These are phyloP conservation scores for Polypterus bichir DNA, from an alignment of 2,113 vertebrate species.

Conservation along the genomic window DNA sequence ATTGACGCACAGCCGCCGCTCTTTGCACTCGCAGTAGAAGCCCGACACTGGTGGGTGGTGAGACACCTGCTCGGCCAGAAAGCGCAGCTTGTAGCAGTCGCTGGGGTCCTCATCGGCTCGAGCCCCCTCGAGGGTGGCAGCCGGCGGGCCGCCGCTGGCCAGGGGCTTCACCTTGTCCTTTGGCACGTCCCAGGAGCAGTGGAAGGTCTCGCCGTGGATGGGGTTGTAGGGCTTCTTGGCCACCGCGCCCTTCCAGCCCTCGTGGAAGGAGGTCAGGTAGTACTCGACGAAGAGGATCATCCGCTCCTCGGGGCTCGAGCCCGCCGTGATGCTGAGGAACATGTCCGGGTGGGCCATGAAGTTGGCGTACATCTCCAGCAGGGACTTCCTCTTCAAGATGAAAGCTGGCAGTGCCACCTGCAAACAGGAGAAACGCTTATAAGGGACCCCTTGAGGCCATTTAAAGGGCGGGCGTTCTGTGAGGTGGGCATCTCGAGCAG, in stretches of 20 bases:
- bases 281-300: constrained; percentile 88
- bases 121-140: constrained; percentile 30
- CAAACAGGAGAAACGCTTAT: constrained; percentile 21
- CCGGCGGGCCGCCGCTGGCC: constrained; percentile 39
- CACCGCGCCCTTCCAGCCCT: constrained; percentile 85
- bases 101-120: constrained; percentile 31
- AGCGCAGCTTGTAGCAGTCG: constrained; percentile 64
- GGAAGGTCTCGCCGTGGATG: constrained; percentile 83
- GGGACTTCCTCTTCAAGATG: constrained; percentile 87
- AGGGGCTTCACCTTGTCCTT: constrained; percentile 60
- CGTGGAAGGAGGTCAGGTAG: constrained; percentile 88
- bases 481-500: no score
- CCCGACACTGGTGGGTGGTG: constrained; percentile 86
- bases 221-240: constrained; percentile 97
- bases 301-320: constrained; percentile 71
- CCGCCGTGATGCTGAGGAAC: constrained; percentile 74
- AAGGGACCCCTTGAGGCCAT: not conserved
- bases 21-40: constrained; percentile 91
- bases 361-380: constrained; percentile 96
- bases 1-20: constrained; percentile 76
- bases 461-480: no score
- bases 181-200: constrained; percentile 87
- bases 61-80: constrained; percentile 89
- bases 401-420: constrained; percentile 91
- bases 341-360: constrained; percentile 93